Percentiles rank a stretch among this genome's conserved stretches.
phyloP scores from a whole-genome alignment of 2,888 invertebrate genomes.

The Synanthedon tipuliformis region DNA sequence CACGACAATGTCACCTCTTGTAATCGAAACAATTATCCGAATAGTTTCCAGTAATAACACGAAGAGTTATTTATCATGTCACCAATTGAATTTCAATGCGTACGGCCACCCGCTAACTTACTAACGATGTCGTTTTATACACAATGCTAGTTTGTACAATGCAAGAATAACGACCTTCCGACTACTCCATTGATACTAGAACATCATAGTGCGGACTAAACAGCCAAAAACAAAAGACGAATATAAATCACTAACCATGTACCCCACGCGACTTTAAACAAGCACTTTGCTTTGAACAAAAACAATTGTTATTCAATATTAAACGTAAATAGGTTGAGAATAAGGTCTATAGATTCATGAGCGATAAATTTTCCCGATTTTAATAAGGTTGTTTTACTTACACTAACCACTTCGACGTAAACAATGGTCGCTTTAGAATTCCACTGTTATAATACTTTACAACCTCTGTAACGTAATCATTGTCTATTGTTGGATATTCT shows the following conservation, averaged over 20 bases:
- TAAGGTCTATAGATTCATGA: too few species aligned
- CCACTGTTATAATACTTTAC: constrained; percentile 55
- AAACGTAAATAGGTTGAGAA: not conserved
- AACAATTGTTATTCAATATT: not conserved
- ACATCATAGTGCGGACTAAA: constrained; percentile 39
- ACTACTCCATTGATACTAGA: constrained; percentile 47
- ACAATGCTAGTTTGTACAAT: constrained; percentile 61
- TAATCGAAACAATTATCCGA: constrained; percentile 44
- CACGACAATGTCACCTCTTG: constrained; percentile 11
- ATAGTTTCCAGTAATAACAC: constrained; percentile 38
- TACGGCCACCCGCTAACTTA: constrained; percentile 62
- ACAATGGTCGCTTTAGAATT: constrained; percentile 53
- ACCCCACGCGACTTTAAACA: constrained; percentile 37
- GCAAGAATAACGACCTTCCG: constrained; percentile 63
- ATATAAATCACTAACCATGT: constrained; percentile 57
- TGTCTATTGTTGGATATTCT: constrained; percentile 48
- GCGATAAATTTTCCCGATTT: too few species aligned
- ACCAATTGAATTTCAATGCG: constrained; percentile 62
- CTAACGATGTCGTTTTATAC: constrained; percentile 63
- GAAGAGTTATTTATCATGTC: constrained; percentile 50
- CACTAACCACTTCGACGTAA: constrained; percentile 53
- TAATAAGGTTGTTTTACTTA: constrained; percentile 20
- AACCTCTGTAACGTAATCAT: constrained; percentile 55
- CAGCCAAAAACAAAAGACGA: constrained; percentile 66
- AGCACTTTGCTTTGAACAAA: constrained; percentile 6